Percentiles rank a stretch among this genome's conserved stretches.
Evolutionary conservation across 2,888 invertebrate genomes (phyloP).

Genomic region (Athalia rosae): DNA sequence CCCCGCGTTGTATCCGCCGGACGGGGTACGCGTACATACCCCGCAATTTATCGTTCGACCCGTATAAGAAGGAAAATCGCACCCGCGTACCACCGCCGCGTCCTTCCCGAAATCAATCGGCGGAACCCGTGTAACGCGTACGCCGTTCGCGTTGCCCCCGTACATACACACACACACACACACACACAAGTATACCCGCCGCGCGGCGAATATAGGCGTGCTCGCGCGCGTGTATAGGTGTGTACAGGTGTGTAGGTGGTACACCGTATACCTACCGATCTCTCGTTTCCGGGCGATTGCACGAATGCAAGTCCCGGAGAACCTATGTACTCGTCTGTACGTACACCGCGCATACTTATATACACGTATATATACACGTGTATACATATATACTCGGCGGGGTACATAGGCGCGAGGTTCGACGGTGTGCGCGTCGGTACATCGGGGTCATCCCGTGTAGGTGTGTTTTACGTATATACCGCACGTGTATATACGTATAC

Average conservation of each 20-base stretch:
- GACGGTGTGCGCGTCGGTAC: not conserved
- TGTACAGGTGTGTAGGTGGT: no score
- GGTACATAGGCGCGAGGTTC: conserved; percentile 3
- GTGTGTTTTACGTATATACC: not conserved
- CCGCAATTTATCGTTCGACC: no score
- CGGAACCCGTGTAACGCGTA: no score
- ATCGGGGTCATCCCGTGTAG: conserved; percentile 31
- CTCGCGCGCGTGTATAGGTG: no score
- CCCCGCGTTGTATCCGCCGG: conserved; percentile 50
- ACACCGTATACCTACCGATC: no score
- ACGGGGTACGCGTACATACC: no score
- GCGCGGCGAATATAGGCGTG: no score
- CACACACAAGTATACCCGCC: conserved; percentile 4
- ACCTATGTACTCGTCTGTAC: not conserved
- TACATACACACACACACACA: not conserved
- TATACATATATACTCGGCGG: not conserved
- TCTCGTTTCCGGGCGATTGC: no score
- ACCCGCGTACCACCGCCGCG: not conserved
- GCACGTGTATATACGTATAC: not conserved
- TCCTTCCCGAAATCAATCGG: no score
- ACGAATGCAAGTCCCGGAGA: not conserved
- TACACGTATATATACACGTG: conserved; percentile 26
- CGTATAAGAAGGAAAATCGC: conserved; percentile 37
- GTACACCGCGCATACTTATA: no score
- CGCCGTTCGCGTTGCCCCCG: not conserved